Evolutionary conservation across 2,888 invertebrate genomes (phyloP).

Genomic region (Agrilus cyanescens): DNA sequence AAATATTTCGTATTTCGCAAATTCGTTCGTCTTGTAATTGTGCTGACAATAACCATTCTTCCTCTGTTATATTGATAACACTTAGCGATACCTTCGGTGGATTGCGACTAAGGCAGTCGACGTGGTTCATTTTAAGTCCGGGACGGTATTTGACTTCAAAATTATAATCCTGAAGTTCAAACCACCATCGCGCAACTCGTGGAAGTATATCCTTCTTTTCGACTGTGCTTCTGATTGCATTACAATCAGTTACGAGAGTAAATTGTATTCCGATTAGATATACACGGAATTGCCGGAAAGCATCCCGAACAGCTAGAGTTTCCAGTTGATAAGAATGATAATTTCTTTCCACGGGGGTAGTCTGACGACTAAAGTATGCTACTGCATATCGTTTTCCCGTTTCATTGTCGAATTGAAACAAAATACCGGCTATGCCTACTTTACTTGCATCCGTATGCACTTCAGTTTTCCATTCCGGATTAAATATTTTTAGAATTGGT

Average conservation of each 20-base stretch:
- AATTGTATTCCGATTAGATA: no score
- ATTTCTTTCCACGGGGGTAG: conserved; percentile 3
- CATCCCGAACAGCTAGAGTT: no score
- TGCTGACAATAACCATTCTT: conserved; percentile 1
- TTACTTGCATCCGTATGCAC: conserved; percentile 6
- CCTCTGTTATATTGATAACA: no score
- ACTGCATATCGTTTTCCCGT: conserved; percentile 1
- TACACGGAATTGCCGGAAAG: no score
- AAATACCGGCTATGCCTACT: no score
- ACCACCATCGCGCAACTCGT: no score
- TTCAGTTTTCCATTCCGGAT: conserved; percentile 4
- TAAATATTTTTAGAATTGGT: conserved; percentile 4
- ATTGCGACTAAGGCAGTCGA: no score
- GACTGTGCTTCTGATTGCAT: no score
- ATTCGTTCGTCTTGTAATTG: conserved; percentile 2
- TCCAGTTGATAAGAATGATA: no score
- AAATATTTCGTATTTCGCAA: conserved; percentile 1
- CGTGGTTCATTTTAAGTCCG: conserved; percentile 1
- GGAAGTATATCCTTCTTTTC: no score
- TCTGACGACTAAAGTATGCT: conserved; percentile 3
- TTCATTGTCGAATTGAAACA: conserved; percentile 4
- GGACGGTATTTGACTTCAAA: conserved; percentile 1
- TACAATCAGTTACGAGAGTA: no score
- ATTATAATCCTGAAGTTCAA: conserved; percentile 1
- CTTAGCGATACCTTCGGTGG: no score